phyloP scores from a whole-genome alignment of 2,888 invertebrate species.

The Perithous albicinctus region DNA sequence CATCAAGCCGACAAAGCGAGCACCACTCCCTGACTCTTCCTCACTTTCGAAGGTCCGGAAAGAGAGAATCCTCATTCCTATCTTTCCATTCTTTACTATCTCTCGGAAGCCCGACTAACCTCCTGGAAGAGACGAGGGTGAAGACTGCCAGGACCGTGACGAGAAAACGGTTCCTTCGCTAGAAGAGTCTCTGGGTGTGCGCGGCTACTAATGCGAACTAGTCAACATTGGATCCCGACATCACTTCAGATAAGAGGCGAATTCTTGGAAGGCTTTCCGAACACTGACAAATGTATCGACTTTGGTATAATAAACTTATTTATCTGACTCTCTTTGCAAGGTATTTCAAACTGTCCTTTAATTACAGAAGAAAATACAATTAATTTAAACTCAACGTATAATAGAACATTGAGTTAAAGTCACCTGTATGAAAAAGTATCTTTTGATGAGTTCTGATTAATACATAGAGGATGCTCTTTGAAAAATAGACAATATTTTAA shows the following conservation, averaged over 20 bases:
- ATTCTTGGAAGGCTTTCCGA: constrained; percentile 19
- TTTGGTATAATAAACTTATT: background rate
- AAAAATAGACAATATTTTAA: too few species aligned
- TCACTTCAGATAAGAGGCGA: constrained; percentile 34
- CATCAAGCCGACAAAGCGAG: constrained; percentile 39
- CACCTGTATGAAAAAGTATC: too few species aligned
- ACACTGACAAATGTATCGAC: constrained; percentile 7
- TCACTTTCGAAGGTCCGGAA: constrained; percentile 21
- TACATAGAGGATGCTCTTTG: too few species aligned
- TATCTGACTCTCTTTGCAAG: background rate
- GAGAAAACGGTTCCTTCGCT: constrained; percentile 26
- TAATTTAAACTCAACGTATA: too few species aligned
- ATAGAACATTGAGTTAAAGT: too few species aligned
- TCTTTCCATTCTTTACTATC: constrained; percentile 27
- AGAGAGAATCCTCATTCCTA: constrained; percentile 21
- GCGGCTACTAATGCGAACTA: constrained; percentile 56
- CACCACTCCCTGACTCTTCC: background rate
- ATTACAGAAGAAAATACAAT: background rate
- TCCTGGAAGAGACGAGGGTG: constrained; percentile 48
- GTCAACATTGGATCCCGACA: constrained; percentile 57
- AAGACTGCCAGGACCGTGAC: constrained; percentile 31
- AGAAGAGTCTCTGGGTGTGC: constrained; percentile 16
- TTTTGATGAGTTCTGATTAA: too few species aligned
- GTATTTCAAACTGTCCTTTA: background rate
- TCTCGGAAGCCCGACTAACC: constrained; percentile 31